These are phyloP conservation scores for Aporophyla lueneburgensis DNA, from an alignment of 2,888 invertebrate genomes.

Conservation along the genomic window DNA sequence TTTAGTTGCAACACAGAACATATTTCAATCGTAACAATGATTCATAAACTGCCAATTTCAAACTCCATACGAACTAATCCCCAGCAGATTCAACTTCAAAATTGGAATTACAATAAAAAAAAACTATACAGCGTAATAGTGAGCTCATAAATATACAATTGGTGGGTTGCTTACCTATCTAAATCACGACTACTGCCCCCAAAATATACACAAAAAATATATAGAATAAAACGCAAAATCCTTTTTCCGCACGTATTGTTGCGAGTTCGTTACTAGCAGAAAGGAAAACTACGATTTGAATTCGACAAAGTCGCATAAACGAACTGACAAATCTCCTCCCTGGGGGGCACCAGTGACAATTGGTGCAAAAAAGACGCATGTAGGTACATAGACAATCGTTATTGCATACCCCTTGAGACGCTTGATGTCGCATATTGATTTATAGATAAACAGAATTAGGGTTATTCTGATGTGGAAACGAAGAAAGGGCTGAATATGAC, in stretches of 20 bases:
- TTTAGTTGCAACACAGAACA: slow-evolving; percentile 42
- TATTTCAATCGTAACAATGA: slow-evolving; percentile 55
- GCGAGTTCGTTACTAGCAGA: slow-evolving; percentile 85
- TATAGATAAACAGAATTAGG: slow-evolving; percentile 55
- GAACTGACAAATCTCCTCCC: slow-evolving; percentile 86
- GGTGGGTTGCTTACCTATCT: slow-evolving; percentile 84
- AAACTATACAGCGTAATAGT: slow-evolving; percentile 78
- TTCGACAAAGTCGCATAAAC: slow-evolving; percentile 86
- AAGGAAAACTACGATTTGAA: slow-evolving; percentile 87
- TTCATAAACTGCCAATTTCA: slow-evolving; percentile 52
- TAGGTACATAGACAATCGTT: slow-evolving; percentile 69
- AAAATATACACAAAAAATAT: slow-evolving; percentile 83
- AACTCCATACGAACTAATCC: slow-evolving; percentile 58
- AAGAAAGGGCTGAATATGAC: slow-evolving; percentile 5
- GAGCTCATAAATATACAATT: slow-evolving; percentile 90
- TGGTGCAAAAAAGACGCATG: slow-evolving; percentile 75
- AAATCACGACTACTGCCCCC: slow-evolving; percentile 85
- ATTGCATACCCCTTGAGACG: slow-evolving; percentile 66
- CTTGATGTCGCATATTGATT: slow-evolving; percentile 54
- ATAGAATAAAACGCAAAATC: slow-evolving; percentile 77
- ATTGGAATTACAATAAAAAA: slow-evolving; percentile 59
- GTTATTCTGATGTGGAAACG: background rate
- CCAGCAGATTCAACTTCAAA: slow-evolving; percentile 57
- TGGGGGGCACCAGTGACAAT: slow-evolving; percentile 81
- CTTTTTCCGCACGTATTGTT: slow-evolving; percentile 88